Percentiles rank a stretch among this genome's conserved stretches.
These are phyloP conservation scores for Calephelis nemesis DNA, from an alignment of 1,140 invertebrate genomes.

Conservation along the genomic window DNA sequence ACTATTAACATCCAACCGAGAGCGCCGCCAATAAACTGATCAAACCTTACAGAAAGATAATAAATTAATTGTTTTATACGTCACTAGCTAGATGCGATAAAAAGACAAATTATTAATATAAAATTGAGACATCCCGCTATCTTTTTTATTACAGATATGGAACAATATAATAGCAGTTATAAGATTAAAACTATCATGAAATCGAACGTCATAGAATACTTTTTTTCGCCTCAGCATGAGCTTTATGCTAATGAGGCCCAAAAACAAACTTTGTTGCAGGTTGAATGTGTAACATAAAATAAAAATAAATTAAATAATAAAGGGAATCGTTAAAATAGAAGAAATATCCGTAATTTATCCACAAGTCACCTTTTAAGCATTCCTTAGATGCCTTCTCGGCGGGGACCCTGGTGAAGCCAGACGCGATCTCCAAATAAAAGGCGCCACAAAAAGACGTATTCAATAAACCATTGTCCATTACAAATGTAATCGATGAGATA, in stretches of 20 bases:
- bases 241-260: constrained; percentile 69
- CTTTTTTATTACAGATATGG: constrained; percentile 60
- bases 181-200: constrained; percentile 59
- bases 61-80: constrained; percentile 77
- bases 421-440: constrained; percentile 70
- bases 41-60: constrained; percentile 56
- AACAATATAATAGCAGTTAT: constrained; percentile 44
- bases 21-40: constrained; percentile 72
- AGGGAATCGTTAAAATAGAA: constrained; percentile 75
- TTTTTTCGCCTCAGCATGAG: constrained; percentile 60
- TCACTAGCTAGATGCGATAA: constrained; percentile 61
- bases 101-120: constrained; percentile 66
- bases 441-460: constrained; percentile 75
- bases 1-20: constrained; percentile 69
- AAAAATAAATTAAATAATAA: constrained; percentile 79
- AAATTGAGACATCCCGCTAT: constrained; percentile 76
- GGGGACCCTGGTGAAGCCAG: constrained; percentile 65
- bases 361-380: constrained; percentile 74
- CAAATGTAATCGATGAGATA: constrained; percentile 53
- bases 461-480: constrained; percentile 73
- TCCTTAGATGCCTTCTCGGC: constrained; percentile 61
- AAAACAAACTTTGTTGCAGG: constrained; percentile 77
- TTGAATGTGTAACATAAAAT: constrained; percentile 75
- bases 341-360: constrained; percentile 70
- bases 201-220: constrained; percentile 47